Base-by-base conservation (phyloP, 2,888 invertebrate genomes). In the Rhorus exstirpatorius region DNA sequence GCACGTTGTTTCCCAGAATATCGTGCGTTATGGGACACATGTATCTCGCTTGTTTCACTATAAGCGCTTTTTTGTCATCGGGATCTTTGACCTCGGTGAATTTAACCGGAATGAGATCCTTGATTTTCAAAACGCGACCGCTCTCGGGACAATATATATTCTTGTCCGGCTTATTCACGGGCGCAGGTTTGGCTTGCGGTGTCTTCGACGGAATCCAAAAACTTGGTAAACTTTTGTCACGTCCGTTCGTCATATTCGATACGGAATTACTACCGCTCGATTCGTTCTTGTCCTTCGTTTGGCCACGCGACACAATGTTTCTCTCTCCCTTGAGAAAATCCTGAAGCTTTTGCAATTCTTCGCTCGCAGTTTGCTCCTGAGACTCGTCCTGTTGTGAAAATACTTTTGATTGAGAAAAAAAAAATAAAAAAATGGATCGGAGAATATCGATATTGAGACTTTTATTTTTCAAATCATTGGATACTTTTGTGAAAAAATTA, bases 1-100 rank as follows among this genome's bases (percentile, higher is more conserved):
- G 98, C 1, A 98, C 96, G 6, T 98, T 97, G 94, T 99, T 99
- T 84, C 97, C 97, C 41, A 99, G 94, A 81, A 99, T 96, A 93
- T 99, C 99, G 93, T 98, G 97, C 0, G 99, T 99, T 0, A 99
- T 97, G 0, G 99, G 98, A 92, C 99, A 99, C 96, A 99, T 98
- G 92, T 98, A 99, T 87, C 99, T 95, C 85, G 97, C 97, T 91
- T 97, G 96, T 93, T 97, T 98, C 0, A 96, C 95, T 86, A 99
- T 98, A 35, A 98, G 93, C 0, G 98, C 96, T 87, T 96, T 96
- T 87, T 97, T 97, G 86, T 96, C 97, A 91, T 97, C 97, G 0
- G 97, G 97, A 93, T 98, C 98, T 83, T 97, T 97, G 0, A 98
- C 96, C 81, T 96, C 94, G 0, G 98, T 99, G 94, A 99, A 99